Conservation (phyloP, 23 tunicate genomes). For the Ascidia mentula region DNA sequence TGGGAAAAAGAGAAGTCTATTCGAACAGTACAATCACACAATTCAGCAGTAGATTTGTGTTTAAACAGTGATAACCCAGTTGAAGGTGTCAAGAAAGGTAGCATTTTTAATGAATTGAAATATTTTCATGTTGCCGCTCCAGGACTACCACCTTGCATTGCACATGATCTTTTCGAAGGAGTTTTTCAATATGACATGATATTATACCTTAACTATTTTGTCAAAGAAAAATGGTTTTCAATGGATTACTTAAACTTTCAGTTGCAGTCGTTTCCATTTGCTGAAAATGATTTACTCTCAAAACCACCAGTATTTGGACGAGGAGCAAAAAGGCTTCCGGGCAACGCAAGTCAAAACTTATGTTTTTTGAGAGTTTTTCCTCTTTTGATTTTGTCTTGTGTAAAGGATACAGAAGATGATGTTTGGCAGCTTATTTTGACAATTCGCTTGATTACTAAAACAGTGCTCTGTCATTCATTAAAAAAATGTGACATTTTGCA, state of each 20-base stretch:
- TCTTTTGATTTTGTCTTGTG: constrained; percentile 2
- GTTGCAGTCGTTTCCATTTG: constrained; percentile 10
- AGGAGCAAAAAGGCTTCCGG: constrained; percentile 1
- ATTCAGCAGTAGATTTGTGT: too few species aligned
- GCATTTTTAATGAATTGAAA: constrained; percentile 32
- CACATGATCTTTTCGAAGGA: constrained; percentile 23
- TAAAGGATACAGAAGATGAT: neutral
- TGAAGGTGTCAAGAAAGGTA: constrained; percentile 17
- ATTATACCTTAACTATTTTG: neutral
- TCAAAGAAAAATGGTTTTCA: constrained; percentile 4
- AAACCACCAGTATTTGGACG: constrained; percentile 7
- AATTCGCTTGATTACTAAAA: constrained; percentile 1
- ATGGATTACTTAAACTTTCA: constrained; percentile 11
- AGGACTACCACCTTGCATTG: constrained; percentile 50
- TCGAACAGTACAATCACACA: too few species aligned
- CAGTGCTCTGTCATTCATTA: neutral
- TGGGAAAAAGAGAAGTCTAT: too few species aligned
- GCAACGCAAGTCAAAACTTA: constrained; percentile 20
- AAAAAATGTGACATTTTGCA: constrained; percentile 2
- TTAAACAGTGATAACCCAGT: too few species aligned
- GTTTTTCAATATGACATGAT: constrained; percentile 19
- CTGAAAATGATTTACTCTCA: neutral
- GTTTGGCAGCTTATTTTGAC: neutral
- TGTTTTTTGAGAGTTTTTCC: constrained; percentile 17
- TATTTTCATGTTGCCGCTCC: constrained; percentile 43